Evolutionary conservation across 2,888 invertebrate species (phyloP), one percentile per base, ranked within the genome.

Genomic region (Coremacera marginata): DNA sequence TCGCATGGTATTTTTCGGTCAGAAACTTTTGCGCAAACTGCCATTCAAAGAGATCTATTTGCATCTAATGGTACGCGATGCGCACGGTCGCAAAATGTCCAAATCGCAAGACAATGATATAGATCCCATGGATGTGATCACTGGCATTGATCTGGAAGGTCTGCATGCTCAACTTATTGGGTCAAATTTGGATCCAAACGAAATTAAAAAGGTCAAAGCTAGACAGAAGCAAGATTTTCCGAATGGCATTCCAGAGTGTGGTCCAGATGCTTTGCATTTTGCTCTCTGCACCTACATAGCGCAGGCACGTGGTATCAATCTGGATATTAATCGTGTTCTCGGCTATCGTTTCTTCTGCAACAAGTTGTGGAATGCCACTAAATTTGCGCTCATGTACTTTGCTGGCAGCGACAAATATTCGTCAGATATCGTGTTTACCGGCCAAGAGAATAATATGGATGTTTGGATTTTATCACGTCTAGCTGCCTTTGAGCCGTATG

Each of bases 41-140:
- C n/a, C n/a, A n/a, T n/a, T n/a, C n/a, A n/a, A n/a, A n/a, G n/a
- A n/a, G n/a, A n/a, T n/a, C n/a, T n/a, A n/a, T n/a, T n/a, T n/a
- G n/a, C n/a, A n/a, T n/a, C n/a, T n/a, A n/a, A n/a, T n/a, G n/a
- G n/a, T n/a, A n/a, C n/a, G n/a, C n/a, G n/a, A n/a, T n/a, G n/a
- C n/a, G n/a, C n/a, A n/a, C n/a, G n/a, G n/a, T n/a, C n/a, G n/a
- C n/a, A n/a, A n/a, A n/a, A n/a, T n/a, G n/a, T 98, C 98, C 82
- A 99, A 99, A 89, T 98, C 98, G 0, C 90, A 99, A 78, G 99
- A 99, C 75, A 99, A 99, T 88, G 98, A 99, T 4, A 95, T 99
- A 82, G 98, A 98, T 90, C 99, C 99, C 0, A 93, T 98, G 89
- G 96, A 99, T 89, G 97, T 99, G 1, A 98, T 99, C 77, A 90